phyloP scores from a whole-genome alignment of 2,888 invertebrate genomes.

The Hemithea aestivaria region DNA sequence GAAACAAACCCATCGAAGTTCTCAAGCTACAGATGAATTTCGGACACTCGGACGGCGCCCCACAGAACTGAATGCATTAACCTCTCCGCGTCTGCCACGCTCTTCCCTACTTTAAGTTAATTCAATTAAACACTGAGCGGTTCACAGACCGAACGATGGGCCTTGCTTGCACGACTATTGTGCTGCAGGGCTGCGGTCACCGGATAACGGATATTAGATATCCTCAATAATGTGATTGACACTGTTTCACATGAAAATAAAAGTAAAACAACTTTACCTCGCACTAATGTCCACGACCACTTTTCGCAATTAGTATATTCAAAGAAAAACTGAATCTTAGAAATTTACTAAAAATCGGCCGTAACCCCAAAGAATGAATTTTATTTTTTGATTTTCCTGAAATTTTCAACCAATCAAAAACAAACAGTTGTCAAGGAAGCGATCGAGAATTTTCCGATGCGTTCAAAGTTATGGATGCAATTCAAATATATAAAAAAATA shows the following conservation, averaged over 20 bases:
- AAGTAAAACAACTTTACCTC: background rate
- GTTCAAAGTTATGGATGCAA: conserved; percentile 30
- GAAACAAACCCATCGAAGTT: conserved; percentile 35
- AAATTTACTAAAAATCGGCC: conserved; percentile 9
- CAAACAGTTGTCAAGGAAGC: conserved; percentile 68
- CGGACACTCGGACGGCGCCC: conserved; percentile 6
- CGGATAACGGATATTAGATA: conserved; percentile 72
- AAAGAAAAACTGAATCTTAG: background rate
- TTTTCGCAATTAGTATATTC: background rate
- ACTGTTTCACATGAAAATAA: background rate
- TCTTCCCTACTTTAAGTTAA: conserved; percentile 31
- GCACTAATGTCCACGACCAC: too few species aligned
- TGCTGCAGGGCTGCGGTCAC: conserved; percentile 30
- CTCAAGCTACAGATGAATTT: too few species aligned
- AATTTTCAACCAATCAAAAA: conserved; percentile 70
- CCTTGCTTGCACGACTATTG: background rate
- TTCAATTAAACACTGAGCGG: conserved; percentile 43
- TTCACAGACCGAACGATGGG: conserved; percentile 7
- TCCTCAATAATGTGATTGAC: conserved; percentile 49
- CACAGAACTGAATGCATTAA: conserved; percentile 11
- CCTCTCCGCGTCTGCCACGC: conserved; percentile 14
- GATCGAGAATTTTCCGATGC: conserved; percentile 50
- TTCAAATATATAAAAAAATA: too few species aligned
- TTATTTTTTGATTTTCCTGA: conserved; percentile 49
- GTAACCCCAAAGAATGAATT: conserved; percentile 31